Base-by-base conservation (phyloP, 1,140 invertebrate genomes). In the Ptiloglossa arizonensis region DNA sequence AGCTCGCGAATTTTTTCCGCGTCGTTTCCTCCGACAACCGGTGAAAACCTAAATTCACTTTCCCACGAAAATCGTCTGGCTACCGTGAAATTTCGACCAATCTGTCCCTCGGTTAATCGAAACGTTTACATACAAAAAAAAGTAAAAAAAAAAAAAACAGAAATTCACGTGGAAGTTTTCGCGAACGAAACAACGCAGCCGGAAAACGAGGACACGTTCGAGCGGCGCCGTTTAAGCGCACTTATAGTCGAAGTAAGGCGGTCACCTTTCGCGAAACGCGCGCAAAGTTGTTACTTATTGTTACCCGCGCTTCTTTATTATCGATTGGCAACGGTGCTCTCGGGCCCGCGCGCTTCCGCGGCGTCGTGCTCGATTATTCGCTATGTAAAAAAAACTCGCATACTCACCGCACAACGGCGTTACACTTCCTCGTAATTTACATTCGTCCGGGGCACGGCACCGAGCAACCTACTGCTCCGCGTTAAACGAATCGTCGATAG, bases 321-420 rank as follows among this genome's bases (percentile, higher is more conserved):
- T 63, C 70, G 46, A 73, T 73, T 64, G 41, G 70, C 59, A 73
- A 73, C 70, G 70, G 59, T 52, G 32, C 44, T 24, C 70, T 50
- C 70, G 32, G 15, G 44, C 17, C 41, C 70, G 22, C 59, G 38
- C 19, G 48, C 44, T 13, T n/a, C 38, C n/a, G 8, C 57, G 9
- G 32, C 57, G 6, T 4, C 57, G 13, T 17, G 38, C 68, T 29
- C 68, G 35, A 59, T 70, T 27, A 38, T 46, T 59, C 1, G 13
- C 19, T 17, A 46, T 32, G 27, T 22, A 60, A 59, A 41, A 9
- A 13, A 41, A 9, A 13, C 54, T 17, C 19, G 24, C n/a, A 8
- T 19, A 0, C 29, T 64, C 29, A 60, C 38, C 29, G 63, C 57
- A 44, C n/a, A n/a, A n/a, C 5, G 11, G 1, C 70, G 59, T 48